Conservation (phyloP, 2,797 vertebrate species). For the Buphagus erythrorhynchus region DNA sequence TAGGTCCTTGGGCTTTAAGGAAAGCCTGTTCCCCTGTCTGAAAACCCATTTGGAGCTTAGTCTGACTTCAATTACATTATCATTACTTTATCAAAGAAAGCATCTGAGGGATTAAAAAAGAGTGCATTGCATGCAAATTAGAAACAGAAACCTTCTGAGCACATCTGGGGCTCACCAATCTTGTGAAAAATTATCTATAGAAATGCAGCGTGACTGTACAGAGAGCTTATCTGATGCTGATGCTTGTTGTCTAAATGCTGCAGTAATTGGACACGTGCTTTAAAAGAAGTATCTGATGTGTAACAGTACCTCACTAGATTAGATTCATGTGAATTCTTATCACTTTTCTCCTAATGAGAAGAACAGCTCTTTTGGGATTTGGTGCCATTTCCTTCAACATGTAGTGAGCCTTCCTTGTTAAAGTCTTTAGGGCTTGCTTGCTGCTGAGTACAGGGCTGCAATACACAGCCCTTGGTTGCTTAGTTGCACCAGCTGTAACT, state of each 20-base stretch:
- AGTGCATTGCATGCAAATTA: conserved; percentile 15
- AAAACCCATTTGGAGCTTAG: not conserved
- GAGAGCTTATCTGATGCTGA: conserved; percentile 32
- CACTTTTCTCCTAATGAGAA: conserved; percentile 11
- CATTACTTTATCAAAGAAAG: conserved; percentile 12
- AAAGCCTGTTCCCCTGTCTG: not conserved
- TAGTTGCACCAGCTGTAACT: too few relatives aligned
- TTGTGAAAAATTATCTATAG: conserved; percentile 14
- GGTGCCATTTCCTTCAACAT: not conserved
- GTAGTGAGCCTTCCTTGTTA: not conserved
- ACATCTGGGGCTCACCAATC: not conserved
- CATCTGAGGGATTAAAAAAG: not conserved
- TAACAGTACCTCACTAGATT: conserved; percentile 16
- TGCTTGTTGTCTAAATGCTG: conserved; percentile 39
- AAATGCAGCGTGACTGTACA: not conserved
- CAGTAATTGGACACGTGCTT: conserved; percentile 22
- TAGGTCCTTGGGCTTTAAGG: not conserved
- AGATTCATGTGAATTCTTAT: conserved; percentile 12
- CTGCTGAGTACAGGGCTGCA: not conserved
- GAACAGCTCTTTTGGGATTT: conserved; percentile 19
- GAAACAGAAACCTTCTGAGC: not conserved
- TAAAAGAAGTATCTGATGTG: conserved; percentile 24
- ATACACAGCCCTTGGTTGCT: not conserved
- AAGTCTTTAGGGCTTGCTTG: not conserved
- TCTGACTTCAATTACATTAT: conserved; percentile 23